Evolutionary conservation across 2,888 invertebrate genomes (phyloP), one percentile per base, ranked within the genome.

Genomic region (Gibbula magus): DNA sequence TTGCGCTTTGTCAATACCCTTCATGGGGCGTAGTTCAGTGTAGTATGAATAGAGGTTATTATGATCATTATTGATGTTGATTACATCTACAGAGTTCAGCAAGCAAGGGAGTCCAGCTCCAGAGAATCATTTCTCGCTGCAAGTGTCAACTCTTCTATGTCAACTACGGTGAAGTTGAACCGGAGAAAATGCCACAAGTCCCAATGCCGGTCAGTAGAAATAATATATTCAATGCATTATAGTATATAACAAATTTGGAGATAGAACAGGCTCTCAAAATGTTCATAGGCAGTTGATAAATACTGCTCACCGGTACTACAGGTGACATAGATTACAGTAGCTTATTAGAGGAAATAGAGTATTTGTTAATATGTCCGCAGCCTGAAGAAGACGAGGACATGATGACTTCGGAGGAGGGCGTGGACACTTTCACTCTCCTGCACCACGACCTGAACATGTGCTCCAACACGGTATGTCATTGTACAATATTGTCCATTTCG

Each of bases 371-470:
- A 16, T 61, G 8, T 74, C 10, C 61, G 8, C 78, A 83, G 82
- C 80, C 81, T 13, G 76, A 75, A 25, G 80, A 84, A 39, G 88
- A 87, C 1, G 95, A 95, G 96, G 96, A 96, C 89, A 89, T 92
- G 88, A 90, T 92, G 88, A 95, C 96, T 81, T 95, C 95, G 85
- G 96, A 96, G 88, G 96, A 96, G 82, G 97, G 98, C 0, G 97
- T 98, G 70, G 99, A 99, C 94, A 97, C 98, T 1, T 98, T 99
- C 92, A 99, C 98, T 0, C 94, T 99, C 75, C 98, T 99, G 96
- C 99, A 99, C 94, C 97, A 99, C 92, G 99, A 99, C 94, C 94
- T 99, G 52, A 98, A 99, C 92, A 98, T 98, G n/a, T 98, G 97
- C 94, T 98, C 98, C 61, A 99, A 98, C 94, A 97, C 98, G 94